Conservation (phyloP, 2,888 invertebrate species). For the Operophtera brumata region DNA sequence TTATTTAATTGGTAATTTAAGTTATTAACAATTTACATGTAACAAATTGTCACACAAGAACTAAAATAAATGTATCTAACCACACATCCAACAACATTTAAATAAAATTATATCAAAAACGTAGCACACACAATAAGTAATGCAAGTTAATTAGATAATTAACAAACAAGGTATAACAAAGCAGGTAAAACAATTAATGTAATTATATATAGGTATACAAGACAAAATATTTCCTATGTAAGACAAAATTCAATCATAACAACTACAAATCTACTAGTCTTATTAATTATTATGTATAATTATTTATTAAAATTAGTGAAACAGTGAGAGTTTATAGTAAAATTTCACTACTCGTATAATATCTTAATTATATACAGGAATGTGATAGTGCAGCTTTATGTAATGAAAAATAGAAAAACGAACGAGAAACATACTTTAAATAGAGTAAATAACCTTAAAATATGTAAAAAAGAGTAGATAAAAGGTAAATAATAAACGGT, state of each 20-base stretch:
- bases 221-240: not conserved
- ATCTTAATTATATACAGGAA: constrained; percentile 55
- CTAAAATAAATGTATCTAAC: not conserved
- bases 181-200: too few relatives aligned
- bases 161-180: too few relatives aligned
- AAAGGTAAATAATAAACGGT: not conserved
- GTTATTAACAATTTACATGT: constrained; percentile 17
- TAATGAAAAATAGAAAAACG: not conserved
- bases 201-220: too few relatives aligned
- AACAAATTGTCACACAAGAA: constrained; percentile 2
- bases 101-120: not conserved
- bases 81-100: constrained; percentile 2
- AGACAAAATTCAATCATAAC: constrained; percentile 33
- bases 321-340: constrained; percentile 69
- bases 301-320: constrained; percentile 61
- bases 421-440: not conserved
- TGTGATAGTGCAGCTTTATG: constrained; percentile 53
- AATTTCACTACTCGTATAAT: constrained; percentile 59
- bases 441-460: not conserved
- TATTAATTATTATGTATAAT: constrained; percentile 45
- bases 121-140: not conserved
- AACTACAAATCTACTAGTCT: constrained; percentile 48
- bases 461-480: not conserved
- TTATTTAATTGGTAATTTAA: constrained; percentile 4
- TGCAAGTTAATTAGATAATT: not conserved